phyloP scores from a whole-genome alignment of 1,140 invertebrate species.

The Hyles vespertilio region DNA sequence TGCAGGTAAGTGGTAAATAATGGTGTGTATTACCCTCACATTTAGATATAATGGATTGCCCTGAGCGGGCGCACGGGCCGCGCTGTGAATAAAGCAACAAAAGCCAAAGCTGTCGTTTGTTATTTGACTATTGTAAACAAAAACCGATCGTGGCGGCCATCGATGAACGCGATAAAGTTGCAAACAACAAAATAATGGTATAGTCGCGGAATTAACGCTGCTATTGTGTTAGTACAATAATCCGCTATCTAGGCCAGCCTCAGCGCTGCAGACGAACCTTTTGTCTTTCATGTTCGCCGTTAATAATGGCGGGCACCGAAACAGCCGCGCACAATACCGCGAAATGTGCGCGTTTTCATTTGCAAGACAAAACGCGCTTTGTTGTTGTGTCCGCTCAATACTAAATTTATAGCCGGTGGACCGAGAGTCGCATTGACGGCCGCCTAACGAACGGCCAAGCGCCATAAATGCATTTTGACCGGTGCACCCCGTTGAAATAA shows the following conservation, averaged over 20 bases:
- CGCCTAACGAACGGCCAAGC: slow-evolving; percentile 63
- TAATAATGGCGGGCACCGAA: slow-evolving; percentile 75
- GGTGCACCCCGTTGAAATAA: slow-evolving; percentile 16
- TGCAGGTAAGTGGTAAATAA: too few species aligned
- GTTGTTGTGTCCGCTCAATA: slow-evolving; percentile 73
- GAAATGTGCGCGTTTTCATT: slow-evolving; percentile 76
- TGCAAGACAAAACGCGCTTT: slow-evolving; percentile 75
- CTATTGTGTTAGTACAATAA: slow-evolving; percentile 76
- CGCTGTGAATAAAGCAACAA: too few species aligned
- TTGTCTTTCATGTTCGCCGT: slow-evolving; percentile 76
- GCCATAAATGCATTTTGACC: slow-evolving; percentile 68
- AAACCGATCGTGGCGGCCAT: slow-evolving; percentile 50
- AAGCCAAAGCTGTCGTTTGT: too few species aligned
- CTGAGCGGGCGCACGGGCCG: too few species aligned
- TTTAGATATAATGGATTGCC: too few species aligned
- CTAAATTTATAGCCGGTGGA: slow-evolving; percentile 73
- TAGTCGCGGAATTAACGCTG: slow-evolving; percentile 73
- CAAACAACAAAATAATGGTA: slow-evolving; percentile 74
- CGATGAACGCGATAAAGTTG: slow-evolving; percentile 72
- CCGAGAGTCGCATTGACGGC: slow-evolving; percentile 66
- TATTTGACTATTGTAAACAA: slow-evolving; percentile 17
- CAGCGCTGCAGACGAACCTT: slow-evolving; percentile 75
- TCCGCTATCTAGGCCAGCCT: slow-evolving; percentile 75
- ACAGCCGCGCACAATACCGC: slow-evolving; percentile 74
- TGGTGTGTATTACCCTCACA: too few species aligned